These are phyloP conservation scores for Leuciscus idus DNA, from an alignment of 2,113 vertebrate species.

Conservation along the genomic window DNA sequence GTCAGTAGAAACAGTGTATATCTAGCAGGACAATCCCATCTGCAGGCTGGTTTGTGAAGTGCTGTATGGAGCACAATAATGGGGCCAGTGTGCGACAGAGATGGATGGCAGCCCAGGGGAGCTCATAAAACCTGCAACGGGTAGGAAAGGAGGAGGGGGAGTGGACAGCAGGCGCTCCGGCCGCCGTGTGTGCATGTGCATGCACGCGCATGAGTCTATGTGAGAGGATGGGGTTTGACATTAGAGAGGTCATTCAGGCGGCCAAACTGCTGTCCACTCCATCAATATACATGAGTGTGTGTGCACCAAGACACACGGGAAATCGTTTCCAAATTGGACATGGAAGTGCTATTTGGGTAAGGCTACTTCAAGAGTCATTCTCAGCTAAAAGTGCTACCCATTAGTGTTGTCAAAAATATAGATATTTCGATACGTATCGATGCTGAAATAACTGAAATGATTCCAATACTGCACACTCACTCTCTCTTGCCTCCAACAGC, in stretches of 20 bases:
- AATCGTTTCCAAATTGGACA: neutral
- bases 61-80: conserved; percentile 73
- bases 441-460: too few species aligned
- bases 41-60: conserved; percentile 74
- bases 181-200: conserved; percentile 55
- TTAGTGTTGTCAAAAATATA: conserved; percentile 34
- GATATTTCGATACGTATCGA: too few species aligned
- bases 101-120: conserved; percentile 83
- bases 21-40: conserved; percentile 78
- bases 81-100: conserved; percentile 82
- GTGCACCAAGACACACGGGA: conserved; percentile 13
- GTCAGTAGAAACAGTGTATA: conserved; percentile 73
- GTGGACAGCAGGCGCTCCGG: conserved; percentile 76
- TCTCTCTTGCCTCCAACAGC: too few species aligned
- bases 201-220: conserved; percentile 28
- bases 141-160: conserved; percentile 64
- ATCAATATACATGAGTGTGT: conserved; percentile 61
- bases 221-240: conserved; percentile 66
- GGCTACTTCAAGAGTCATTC: neutral
- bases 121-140: conserved; percentile 80
- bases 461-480: too few species aligned
- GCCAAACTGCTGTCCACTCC: conserved; percentile 76
- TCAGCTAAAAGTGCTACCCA: conserved; percentile 44
- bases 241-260: conserved; percentile 73
- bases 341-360: neutral